Base-by-base conservation (phyloP, 2,113 vertebrate genomes). In the Pelecanus crispus region DNA sequence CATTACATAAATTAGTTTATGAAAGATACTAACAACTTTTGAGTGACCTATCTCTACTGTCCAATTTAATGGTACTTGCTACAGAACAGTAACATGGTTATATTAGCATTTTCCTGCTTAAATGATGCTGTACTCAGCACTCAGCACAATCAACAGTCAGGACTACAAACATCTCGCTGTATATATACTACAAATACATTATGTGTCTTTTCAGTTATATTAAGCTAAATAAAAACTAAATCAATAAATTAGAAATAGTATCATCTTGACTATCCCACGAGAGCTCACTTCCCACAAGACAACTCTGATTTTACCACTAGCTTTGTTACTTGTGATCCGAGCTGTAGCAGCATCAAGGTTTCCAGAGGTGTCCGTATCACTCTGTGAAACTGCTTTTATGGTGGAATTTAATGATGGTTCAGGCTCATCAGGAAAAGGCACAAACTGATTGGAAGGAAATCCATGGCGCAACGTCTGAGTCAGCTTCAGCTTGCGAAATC, bases 401-500 rank as follows among this genome's bases (percentile, higher is more conserved):
- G 99, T 99, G 47, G 98, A 98, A 80, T 99, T 99, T 86, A 99
- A 84, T 1, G 98, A 97, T 0, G 98, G 95, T 58, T 98, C 98
- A 0, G 98, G 85, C 8, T 99, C 98, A 40, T 99, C 98, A 2
- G 98, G 97, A 91, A 99, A 99, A 34, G 99, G 99, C 83, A 98
- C 97, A 47, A 99, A 98, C 40, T 98, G 99, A 96, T 96, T 99
- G 93, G 98, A 97, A 50, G 99, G 98, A 58, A 99, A 98, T 38
- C 99, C 99, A 10, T 99, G 99, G 62, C 99, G 98, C 92, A 99
- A 95, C 0, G 99, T 99, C 95, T 99, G 99, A 78, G 99, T 99
- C 96, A 99, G 29, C 96, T 99, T 99, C 42, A 99, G 98, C 89
- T 99, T 99, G 50, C 99, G 98, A 95, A 99, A 99, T 45, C 99